Base-by-base conservation (phyloP, 2,113 vertebrate genomes). In the Semnornis frantzii region DNA sequence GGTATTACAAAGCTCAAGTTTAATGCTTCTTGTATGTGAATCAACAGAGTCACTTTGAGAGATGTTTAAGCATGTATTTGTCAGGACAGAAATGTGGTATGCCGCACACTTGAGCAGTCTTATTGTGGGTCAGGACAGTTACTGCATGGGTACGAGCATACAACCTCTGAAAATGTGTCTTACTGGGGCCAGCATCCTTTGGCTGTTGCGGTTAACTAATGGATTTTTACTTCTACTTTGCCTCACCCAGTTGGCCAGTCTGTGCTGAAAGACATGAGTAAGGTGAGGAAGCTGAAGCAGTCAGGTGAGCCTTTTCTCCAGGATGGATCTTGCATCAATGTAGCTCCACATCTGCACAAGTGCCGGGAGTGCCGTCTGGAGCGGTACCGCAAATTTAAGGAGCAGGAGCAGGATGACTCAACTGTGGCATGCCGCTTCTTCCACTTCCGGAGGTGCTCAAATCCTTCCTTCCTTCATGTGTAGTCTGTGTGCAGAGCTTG, bases 391-490 rank as follows among this genome's bases (percentile, higher is more conserved):
- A 99, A 99, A 95, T 99, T 98, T 94, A 99, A 99, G 65, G 99
- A 99, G 15, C 99, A 99, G 50, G 99, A 99, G 31, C 98, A 98
- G 10, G 99, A 99, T 37, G 99, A 99, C 87, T 99, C 99, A 28
- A 99, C 99, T 34, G 99, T 99, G 90, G 98, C 99, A 42, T 99
- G 99, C 88, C 98, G 99, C 60, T 99, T 99, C 95, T 99, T 99
- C 96, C 99, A 99, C 90, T 99, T 99, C 90, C 98, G 99, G 97
- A 99, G 99, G 99, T 99, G 96, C 93, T 81, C 65, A 81, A 83
- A 80, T 73, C 15, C 52, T 57, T 71, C 52, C 84, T 87, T 94
- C n/a, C 55, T 93, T 46, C 15, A 2, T 69, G 13, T 63, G 15
- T 94, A 64, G 64, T 90, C 48, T 79, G 0, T 89, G 34, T 81